Conservation (phyloP, 2,113 vertebrate species). For the Limnothrissa miodon region DNA sequence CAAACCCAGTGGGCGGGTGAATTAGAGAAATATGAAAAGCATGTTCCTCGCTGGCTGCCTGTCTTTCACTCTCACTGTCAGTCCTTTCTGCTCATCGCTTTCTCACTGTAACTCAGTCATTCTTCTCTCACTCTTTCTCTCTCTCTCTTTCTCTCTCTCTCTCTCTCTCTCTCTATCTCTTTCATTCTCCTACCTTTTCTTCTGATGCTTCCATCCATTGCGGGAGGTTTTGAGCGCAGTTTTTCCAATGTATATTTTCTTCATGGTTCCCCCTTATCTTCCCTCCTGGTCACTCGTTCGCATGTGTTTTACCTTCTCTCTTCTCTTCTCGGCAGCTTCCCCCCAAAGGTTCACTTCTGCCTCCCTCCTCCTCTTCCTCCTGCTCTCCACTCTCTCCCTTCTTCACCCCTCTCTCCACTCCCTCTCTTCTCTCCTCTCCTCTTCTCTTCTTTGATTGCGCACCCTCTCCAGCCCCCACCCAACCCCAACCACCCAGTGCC, state of each 20-base stretch:
- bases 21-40: background rate
- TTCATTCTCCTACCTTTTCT: slow-evolving; percentile 73
- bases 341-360: background rate
- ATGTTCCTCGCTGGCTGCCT: background rate
- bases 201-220: slow-evolving; percentile 75
- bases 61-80: background rate
- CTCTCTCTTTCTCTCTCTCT: background rate
- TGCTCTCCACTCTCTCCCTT: background rate
- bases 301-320: slow-evolving; percentile 62
- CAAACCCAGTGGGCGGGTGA: slow-evolving; percentile 56
- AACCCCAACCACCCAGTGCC: background rate
- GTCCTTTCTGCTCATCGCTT: too few relatives aligned
- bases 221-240: slow-evolving; percentile 75
- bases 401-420: background rate
- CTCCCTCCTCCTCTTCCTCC: background rate
- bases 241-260: slow-evolving; percentile 81
- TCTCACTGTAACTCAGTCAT: background rate
- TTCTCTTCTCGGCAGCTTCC: slow-evolving; percentile 40
- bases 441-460: background rate
- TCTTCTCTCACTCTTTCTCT: background rate
- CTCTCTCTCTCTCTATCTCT: background rate
- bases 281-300: slow-evolving; percentile 20
- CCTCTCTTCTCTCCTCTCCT: background rate
- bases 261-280: slow-evolving; percentile 68
- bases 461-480: background rate